These are phyloP conservation scores for Norana najaformis DNA, from an alignment of 2,888 invertebrate genomes.

Conservation along the genomic window DNA sequence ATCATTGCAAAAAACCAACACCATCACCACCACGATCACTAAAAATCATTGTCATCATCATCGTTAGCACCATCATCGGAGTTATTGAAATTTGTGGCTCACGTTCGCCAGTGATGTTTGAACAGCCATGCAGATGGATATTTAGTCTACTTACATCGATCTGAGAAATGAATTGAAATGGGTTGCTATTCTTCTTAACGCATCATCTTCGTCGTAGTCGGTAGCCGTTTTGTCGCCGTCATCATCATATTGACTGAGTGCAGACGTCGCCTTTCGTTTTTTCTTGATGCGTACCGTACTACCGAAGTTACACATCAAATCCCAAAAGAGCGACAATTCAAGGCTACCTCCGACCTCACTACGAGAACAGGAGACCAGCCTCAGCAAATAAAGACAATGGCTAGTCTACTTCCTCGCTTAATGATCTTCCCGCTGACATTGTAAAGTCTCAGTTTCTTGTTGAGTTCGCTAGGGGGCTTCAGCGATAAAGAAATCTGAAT, in stretches of 20 bases:
- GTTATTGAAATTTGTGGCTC: no score
- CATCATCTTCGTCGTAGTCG: background rate
- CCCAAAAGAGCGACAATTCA: background rate
- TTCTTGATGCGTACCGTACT: background rate
- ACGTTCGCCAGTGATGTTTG: no score
- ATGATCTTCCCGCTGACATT: background rate
- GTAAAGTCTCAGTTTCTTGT: background rate
- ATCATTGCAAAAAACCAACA: no score
- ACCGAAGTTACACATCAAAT: constrained; percentile 13
- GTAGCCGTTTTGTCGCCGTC: background rate
- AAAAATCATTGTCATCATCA: no score
- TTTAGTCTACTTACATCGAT: constrained; percentile 13
- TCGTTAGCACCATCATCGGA: no score
- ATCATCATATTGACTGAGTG: background rate
- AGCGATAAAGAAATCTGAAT: background rate
- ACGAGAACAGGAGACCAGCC: background rate
- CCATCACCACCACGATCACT: no score
- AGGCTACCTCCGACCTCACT: background rate
- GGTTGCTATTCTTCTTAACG: background rate
- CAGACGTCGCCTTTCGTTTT: background rate
- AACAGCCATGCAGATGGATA: no score
- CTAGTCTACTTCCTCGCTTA: background rate
- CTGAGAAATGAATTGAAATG: background rate
- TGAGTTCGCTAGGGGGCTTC: background rate
- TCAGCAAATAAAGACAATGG: background rate